Evolutionary conservation across 1,140 invertebrate species (phyloP).

Genomic region (Pseudomyrmex gracilis): DNA sequence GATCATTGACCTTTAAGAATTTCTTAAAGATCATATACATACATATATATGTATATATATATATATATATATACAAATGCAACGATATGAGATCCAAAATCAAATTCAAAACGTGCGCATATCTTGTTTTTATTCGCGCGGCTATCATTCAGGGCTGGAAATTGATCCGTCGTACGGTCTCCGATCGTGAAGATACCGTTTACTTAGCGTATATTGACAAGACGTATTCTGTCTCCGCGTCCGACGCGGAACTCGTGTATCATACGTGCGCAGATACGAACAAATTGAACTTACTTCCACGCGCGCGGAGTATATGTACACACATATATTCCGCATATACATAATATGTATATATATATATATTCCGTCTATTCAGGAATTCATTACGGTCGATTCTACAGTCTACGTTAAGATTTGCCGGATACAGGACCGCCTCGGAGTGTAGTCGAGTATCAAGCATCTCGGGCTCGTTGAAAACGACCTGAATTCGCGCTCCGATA

Average conservation of each 20-base stretch:
- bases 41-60: neutral
- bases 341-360: conserved; percentile 24
- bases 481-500: conserved; percentile 42
- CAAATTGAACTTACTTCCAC: conserved; percentile 71
- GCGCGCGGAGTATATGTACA: neutral
- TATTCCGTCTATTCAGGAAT: conserved; percentile 75
- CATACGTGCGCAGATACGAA: conserved; percentile 25
- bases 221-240: conserved; percentile 57
- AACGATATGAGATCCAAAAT: no score
- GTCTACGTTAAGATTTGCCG: conserved; percentile 70
- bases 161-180: conserved; percentile 24
- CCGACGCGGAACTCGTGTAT: conserved; percentile 41
- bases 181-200: conserved; percentile 64
- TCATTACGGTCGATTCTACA: conserved; percentile 77
- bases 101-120: no score
- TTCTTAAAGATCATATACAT: no score
- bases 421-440: conserved; percentile 62
- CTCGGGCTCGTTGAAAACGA: conserved; percentile 56
- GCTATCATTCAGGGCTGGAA: conserved; percentile 38
- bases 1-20: no score
- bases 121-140: conserved; percentile 17
- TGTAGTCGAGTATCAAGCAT: conserved; percentile 64
- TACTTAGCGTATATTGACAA: conserved; percentile 66
- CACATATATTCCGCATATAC: no score
- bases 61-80: neutral